phyloP scores from a whole-genome alignment of 2,797 vertebrate genomes.

The Scyliorhinus canicula region DNA sequence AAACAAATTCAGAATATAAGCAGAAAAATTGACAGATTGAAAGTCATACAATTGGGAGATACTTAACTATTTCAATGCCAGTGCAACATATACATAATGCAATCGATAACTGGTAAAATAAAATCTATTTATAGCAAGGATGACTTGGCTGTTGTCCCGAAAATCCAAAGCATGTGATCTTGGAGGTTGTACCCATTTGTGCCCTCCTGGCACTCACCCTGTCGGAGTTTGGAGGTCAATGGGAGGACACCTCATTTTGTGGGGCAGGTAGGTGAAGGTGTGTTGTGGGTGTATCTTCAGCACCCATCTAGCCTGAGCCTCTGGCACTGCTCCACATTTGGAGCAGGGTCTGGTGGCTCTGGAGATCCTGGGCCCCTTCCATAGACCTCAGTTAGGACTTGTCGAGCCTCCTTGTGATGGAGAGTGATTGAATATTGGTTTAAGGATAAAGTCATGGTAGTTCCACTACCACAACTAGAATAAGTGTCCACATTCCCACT shows the following conservation, averaged over 20 bases:
- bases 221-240: background rate
- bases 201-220: no score
- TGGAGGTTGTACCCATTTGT: background rate
- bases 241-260: background rate
- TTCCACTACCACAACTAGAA: background rate
- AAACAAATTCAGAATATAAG: background rate
- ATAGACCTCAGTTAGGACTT: no score
- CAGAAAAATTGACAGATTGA: background rate
- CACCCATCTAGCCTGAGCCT: background rate
- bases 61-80: background rate
- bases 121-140: background rate
- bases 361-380: background rate
- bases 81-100: background rate
- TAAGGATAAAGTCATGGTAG: background rate
- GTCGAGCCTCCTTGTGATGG: background rate
- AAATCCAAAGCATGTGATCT: background rate
- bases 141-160: background rate
- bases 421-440: background rate
- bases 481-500: background rate
- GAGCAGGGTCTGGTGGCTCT: no score
- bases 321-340: background rate
- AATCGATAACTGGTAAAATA: background rate
- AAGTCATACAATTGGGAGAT: background rate
- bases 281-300: background rate
- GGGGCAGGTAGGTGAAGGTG: background rate